Evolutionary conservation across 1,140 invertebrate species (phyloP).

Genomic region (Nomia melanderi): DNA sequence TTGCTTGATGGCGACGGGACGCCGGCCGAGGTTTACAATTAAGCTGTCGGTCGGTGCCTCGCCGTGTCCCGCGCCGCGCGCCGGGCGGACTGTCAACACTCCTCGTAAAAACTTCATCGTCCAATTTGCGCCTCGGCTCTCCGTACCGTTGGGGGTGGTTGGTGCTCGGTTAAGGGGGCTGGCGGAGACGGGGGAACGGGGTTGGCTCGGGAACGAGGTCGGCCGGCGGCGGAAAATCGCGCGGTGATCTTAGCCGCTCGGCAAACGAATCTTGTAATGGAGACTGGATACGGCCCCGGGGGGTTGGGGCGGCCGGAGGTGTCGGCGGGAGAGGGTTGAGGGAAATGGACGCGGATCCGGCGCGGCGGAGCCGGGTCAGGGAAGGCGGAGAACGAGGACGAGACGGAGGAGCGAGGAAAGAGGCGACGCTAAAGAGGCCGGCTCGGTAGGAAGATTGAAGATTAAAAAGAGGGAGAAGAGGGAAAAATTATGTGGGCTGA

Average conservation of each 20-base stretch:
- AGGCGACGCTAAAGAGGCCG: not conserved
- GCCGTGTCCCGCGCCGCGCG: slow-evolving; percentile 15
- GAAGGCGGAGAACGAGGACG: slow-evolving; percentile 16
- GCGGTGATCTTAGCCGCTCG: slow-evolving; percentile 43
- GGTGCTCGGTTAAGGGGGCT: not conserved
- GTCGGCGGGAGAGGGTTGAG: slow-evolving; percentile 27
- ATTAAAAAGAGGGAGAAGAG: too few relatives aligned
- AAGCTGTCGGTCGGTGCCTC: slow-evolving; percentile 43
- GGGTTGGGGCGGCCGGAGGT: not conserved
- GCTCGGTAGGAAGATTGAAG: not conserved
- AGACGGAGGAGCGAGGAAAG: not conserved
- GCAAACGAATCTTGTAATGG: slow-evolving; percentile 48
- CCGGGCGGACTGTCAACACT: slow-evolving; percentile 46
- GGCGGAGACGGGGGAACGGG: not conserved
- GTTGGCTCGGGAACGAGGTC: not conserved
- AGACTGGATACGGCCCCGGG: slow-evolving; percentile 25
- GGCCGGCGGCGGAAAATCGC: slow-evolving; percentile 34
- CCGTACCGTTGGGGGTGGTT: too few relatives aligned
- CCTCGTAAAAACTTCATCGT: slow-evolving; percentile 58
- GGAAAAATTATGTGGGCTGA: not conserved
- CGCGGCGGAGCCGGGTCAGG: not conserved
- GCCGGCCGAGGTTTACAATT: slow-evolving; percentile 59
- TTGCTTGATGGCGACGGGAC: slow-evolving; percentile 52
- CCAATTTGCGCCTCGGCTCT: slow-evolving; percentile 49
- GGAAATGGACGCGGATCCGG: not conserved